Evolutionary conservation across 2,888 invertebrate species (phyloP).

Genomic region (Ophonus ardosiacus): DNA sequence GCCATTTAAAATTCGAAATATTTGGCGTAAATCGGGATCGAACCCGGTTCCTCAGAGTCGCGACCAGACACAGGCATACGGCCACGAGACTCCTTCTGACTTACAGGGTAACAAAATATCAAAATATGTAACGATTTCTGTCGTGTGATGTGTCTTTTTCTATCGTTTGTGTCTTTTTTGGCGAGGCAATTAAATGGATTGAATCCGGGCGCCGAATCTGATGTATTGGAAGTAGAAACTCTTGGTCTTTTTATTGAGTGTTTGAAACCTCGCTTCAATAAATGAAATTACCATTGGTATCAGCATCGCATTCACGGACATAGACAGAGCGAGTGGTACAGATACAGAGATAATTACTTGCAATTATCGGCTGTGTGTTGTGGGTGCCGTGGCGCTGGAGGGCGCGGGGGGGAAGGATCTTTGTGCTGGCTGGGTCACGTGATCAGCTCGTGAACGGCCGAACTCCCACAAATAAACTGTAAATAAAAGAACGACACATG

Average conservation of each 20-base stretch:
- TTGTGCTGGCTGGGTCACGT: conserved; percentile 50
- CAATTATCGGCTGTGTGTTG: conserved; percentile 56
- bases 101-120: too few relatives aligned
- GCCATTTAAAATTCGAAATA: too few relatives aligned
- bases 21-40: too few relatives aligned
- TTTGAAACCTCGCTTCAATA: conserved; percentile 1
- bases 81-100: too few relatives aligned
- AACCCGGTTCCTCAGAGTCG: too few relatives aligned
- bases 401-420: conserved; percentile 17
- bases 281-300: conserved; percentile 11
- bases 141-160: too few relatives aligned
- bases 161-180: too few relatives aligned
- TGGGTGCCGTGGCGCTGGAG: conserved; percentile 15
- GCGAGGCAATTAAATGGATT: too few relatives aligned
- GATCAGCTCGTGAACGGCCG: conserved; percentile 38
- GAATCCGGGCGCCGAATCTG: neutral
- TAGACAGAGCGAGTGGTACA: conserved; percentile 20
- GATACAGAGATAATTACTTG: conserved; percentile 60
- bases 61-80: too few relatives aligned
- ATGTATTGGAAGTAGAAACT: neutral
- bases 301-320: conserved; percentile 1
- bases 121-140: too few relatives aligned
- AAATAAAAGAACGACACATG: conserved; percentile 59
- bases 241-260: neutral
- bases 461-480: conserved; percentile 60